phyloP scores from a whole-genome alignment of 2,113 vertebrate species.

The Vulpes ferrilata region DNA sequence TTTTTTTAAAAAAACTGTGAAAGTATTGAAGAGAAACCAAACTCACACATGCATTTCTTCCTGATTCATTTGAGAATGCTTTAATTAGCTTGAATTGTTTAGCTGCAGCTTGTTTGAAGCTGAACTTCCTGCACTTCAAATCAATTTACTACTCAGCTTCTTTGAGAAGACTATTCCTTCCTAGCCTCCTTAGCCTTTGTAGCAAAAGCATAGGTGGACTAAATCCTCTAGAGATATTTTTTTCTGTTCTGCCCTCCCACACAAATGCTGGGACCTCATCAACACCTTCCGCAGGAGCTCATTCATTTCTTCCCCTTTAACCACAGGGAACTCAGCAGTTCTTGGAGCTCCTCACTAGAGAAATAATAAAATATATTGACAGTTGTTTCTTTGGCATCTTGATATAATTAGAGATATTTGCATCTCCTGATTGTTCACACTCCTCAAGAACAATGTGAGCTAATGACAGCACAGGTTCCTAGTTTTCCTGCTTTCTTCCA shows the following conservation, averaged over 20 bases:
- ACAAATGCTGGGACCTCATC: background rate
- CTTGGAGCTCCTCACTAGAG: background rate
- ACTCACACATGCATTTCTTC: background rate
- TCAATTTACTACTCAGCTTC: background rate
- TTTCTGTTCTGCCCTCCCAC: background rate
- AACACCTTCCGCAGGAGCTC: background rate
- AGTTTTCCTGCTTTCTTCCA: slow-evolving; percentile 31
- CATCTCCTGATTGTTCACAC: slow-evolving; percentile 64
- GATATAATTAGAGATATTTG: slow-evolving; percentile 78
- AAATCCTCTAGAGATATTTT: slow-evolving; percentile 27
- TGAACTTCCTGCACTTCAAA: background rate
- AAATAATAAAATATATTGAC: slow-evolving; percentile 13
- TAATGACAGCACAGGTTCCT: slow-evolving; percentile 31
- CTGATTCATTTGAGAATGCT: background rate
- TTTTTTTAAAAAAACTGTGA: no score
- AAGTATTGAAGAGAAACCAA: slow-evolving; percentile 29
- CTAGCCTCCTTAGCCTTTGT: background rate
- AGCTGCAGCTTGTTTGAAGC: background rate
- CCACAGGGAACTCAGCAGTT: background rate
- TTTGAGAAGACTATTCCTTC: background rate
- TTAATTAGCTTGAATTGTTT: background rate
- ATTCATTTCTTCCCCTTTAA: background rate
- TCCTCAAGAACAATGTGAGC: slow-evolving; percentile 68
- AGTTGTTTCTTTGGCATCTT: slow-evolving; percentile 72
- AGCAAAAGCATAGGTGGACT: background rate